phyloP scores from a whole-genome alignment of 2,113 vertebrate species.

The Brachyhypopomus occidentalis region DNA sequence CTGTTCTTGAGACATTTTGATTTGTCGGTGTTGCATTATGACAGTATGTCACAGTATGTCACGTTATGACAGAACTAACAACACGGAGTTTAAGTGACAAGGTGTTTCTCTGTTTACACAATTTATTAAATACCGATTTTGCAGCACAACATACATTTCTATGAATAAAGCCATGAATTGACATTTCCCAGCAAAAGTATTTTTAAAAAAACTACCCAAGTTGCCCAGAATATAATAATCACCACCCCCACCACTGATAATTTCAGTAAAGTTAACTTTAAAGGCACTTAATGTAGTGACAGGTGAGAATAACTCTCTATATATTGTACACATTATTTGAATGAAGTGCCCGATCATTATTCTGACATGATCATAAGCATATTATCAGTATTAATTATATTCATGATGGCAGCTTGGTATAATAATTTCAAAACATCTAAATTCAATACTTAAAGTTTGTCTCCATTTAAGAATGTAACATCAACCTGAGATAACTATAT shows the following conservation, averaged over 20 bases:
- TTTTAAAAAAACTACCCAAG: background rate
- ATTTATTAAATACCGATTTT: constrained; percentile 1
- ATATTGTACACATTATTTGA: constrained; percentile 14
- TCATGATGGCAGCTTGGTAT: constrained; percentile 25
- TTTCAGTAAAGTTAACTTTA: constrained; percentile 1
- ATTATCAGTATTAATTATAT: constrained; percentile 18
- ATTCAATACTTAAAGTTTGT: constrained; percentile 10
- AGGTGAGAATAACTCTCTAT: constrained; percentile 18
- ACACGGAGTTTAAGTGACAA: constrained; percentile 8
- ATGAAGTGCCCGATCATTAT: constrained; percentile 25
- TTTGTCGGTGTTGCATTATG: no score
- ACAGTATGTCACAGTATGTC: no score
- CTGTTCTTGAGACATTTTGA: no score
- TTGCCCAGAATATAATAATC: constrained; percentile 15
- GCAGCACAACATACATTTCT: constrained; percentile 5
- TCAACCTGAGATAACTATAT: constrained; percentile 40
- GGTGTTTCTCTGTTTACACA: constrained; percentile 34
- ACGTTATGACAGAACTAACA: no score
- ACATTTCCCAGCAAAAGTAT: constrained; percentile 16
- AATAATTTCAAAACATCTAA: constrained; percentile 1
- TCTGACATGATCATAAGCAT: background rate
- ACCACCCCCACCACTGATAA: constrained; percentile 17
- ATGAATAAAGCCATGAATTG: background rate
- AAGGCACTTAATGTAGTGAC: constrained; percentile 49
- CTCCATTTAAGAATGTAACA: constrained; percentile 1